These are phyloP conservation scores for Mimas tiliae DNA, from an alignment of 2,888 invertebrate genomes.

Conservation along the genomic window DNA sequence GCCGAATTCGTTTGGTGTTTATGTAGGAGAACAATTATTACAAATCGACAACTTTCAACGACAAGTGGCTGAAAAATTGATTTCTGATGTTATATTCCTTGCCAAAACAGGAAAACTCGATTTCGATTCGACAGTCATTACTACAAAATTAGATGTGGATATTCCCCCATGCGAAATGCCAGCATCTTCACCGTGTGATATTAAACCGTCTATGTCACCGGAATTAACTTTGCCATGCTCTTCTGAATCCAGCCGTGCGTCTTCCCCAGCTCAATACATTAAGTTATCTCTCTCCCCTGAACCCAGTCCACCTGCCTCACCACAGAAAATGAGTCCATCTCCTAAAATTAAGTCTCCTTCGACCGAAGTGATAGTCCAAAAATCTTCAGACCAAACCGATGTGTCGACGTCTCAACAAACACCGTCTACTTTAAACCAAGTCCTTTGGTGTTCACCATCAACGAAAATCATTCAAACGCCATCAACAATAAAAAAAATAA, in stretches of 20 bases:
- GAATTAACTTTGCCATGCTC: neutral
- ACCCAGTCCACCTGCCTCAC: neutral
- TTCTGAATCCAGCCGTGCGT: neutral
- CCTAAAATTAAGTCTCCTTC: neutral
- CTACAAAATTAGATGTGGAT: neutral
- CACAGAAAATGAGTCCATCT: neutral
- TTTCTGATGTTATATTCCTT: constrained; percentile 10
- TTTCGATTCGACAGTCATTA: neutral
- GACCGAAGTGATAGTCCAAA: neutral
- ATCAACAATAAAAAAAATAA: neutral
- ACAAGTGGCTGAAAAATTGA: constrained; percentile 6
- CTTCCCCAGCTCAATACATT: constrained; percentile 12
- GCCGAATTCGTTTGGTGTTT: constrained; percentile 1
- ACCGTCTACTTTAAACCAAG: neutral
- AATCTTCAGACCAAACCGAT: neutral
- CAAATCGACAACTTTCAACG: neutral
- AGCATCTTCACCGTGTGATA: neutral
- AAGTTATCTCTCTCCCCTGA: neutral
- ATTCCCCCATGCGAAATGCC: neutral
- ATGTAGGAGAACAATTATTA: constrained; percentile 9
- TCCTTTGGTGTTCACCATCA: constrained; percentile 1
- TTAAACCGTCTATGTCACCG: neutral
- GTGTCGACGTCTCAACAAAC: neutral
- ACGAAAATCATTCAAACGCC: constrained; percentile 13
- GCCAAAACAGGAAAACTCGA: neutral